Conservation (phyloP, 2,888 invertebrate genomes). For the Gastrophysa polygoni region DNA sequence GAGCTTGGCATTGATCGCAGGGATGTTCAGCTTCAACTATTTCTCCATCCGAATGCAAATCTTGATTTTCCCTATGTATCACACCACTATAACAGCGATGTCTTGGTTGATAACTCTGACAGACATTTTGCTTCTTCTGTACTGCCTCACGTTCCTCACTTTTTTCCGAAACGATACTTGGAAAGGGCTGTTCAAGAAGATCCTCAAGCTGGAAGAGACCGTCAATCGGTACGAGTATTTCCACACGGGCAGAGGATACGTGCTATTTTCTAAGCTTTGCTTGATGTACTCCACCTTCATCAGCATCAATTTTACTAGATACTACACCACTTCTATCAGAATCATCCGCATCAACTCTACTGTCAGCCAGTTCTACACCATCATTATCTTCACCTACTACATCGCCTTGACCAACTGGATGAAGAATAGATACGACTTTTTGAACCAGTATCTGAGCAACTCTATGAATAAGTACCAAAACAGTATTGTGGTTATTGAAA, state of each 20-base stretch:
- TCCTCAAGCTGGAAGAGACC: background rate
- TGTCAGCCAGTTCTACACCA: background rate
- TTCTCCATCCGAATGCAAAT: background rate
- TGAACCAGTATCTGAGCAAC: background rate
- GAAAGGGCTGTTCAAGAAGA: background rate
- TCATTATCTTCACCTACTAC: conserved; percentile 12
- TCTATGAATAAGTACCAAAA: background rate
- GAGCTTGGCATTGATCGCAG: background rate
- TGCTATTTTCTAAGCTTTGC: background rate
- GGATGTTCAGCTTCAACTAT: background rate
- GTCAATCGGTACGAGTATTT: background rate
- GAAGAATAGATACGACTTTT: conserved; percentile 12
- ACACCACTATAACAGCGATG: conserved; percentile 1
- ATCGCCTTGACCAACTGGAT: conserved; percentile 16
- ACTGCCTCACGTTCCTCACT: background rate
- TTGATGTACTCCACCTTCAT: background rate
- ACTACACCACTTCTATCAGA: background rate
- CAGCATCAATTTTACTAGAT: background rate
- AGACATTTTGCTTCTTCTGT: background rate
- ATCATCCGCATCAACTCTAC: background rate
- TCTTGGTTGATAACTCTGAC: background rate
- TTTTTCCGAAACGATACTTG: background rate
- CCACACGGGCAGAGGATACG: background rate
- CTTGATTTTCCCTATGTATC: background rate
- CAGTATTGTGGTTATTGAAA: background rate